A percentile compares a stretch with the other conserved stretches of the same genome.
Conservation (phyloP, 1,140 invertebrate genomes). For the Drosophila simulans region DNA sequence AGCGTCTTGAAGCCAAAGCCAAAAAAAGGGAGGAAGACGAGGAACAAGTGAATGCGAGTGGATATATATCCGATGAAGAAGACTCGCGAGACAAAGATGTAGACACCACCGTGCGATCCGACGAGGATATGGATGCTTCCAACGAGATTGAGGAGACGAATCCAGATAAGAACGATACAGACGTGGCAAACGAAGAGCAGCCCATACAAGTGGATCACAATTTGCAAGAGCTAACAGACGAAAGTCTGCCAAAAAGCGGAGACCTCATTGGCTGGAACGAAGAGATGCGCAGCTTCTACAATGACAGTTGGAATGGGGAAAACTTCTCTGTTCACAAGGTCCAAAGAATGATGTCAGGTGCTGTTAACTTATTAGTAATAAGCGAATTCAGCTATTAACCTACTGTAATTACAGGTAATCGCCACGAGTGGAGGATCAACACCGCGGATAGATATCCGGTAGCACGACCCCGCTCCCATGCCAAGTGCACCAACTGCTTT, state of each 20-base stretch:
- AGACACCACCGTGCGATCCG: constrained; percentile 8
- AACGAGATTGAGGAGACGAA: constrained; percentile 6
- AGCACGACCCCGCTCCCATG: constrained; percentile 53
- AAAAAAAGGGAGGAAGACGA: neutral
- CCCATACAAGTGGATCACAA: constrained; percentile 42
- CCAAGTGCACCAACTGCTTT: constrained; percentile 86
- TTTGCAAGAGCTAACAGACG: constrained; percentile 24
- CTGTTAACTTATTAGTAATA: neutral
- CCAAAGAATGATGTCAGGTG: constrained; percentile 52
- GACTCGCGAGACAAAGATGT: constrained; percentile 5
- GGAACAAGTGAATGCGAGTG: constrained; percentile 7
- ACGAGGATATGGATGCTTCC: neutral
- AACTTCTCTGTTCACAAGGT: constrained; percentile 85
- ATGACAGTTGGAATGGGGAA: constrained; percentile 87
- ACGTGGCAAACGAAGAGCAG: neutral
- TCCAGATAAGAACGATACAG: neutral
- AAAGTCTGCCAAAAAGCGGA: constrained; percentile 11
- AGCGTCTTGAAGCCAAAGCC: constrained; percentile 42
- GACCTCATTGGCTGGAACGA: constrained; percentile 79
- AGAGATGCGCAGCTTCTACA: constrained; percentile 87
- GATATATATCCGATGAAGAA: constrained; percentile 9
- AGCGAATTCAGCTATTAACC: neutral
- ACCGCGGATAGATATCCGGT: constrained; percentile 81
- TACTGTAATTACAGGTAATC: constrained; percentile 27
- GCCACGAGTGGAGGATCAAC: constrained; percentile 57